A percentile compares a stretch with the other conserved stretches of the same genome.
These are phyloP conservation scores for Leucosticte australis DNA, from an alignment of 2,113 vertebrate species.

Conservation along the genomic window DNA sequence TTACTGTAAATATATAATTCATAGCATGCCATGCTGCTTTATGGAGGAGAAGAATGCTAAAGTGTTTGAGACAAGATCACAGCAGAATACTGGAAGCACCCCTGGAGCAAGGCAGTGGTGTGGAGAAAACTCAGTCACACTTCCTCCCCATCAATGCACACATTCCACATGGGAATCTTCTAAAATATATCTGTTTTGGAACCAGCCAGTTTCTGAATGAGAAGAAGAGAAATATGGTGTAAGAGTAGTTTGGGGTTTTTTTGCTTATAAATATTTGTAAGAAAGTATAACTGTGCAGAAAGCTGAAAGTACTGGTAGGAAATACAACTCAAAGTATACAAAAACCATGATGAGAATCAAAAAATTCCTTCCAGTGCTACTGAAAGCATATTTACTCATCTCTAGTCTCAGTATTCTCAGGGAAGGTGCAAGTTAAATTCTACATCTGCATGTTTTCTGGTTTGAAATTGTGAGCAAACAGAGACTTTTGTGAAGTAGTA, in stretches of 20 bases:
- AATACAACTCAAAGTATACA: not conserved
- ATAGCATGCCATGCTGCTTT: not conserved
- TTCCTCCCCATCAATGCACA: not conserved
- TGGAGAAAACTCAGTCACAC: not conserved
- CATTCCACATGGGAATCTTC: not conserved
- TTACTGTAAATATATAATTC: not conserved
- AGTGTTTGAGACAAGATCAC: not conserved
- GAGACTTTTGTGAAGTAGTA: not conserved
- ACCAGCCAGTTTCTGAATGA: not conserved
- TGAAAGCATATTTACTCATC: not conserved
- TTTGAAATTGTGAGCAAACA: not conserved
- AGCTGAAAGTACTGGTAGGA: not conserved
- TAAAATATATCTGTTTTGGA: not conserved
- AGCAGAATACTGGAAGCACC: accelerated
- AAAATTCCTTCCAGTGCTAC: not conserved
- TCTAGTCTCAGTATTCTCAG: not conserved
- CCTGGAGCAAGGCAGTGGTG: not conserved
- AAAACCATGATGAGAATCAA: not conserved
- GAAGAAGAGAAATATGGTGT: not conserved
- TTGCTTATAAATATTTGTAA: not conserved
- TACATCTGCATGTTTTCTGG: not conserved
- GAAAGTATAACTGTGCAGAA: not conserved
- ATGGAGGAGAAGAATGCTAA: not conserved
- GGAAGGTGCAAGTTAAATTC: not conserved
- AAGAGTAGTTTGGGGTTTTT: not conserved